Base-by-base conservation (phyloP, 2,797 vertebrate species). In the Lithobates pipiens region DNA sequence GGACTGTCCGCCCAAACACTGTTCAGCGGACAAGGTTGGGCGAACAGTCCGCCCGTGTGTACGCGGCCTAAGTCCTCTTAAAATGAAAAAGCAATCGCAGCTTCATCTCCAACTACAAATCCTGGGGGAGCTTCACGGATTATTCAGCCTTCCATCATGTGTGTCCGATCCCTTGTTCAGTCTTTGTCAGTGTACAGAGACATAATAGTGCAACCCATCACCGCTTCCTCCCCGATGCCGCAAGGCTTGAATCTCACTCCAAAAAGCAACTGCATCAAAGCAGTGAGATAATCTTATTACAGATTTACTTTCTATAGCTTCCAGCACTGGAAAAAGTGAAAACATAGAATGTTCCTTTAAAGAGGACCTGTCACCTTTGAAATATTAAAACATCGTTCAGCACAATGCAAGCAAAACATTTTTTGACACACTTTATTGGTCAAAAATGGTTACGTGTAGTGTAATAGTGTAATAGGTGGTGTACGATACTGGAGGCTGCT, bases 41-140 rank as follows among this genome's bases (percentile, higher is more conserved):
- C n/a, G n/a, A n/a, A n/a, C n/a, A n/a, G n/a, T n/a, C n/a, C n/a
- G n/a, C n/a, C n/a, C n/a, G n/a, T n/a, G n/a, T n/a, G n/a, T n/a
- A n/a, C n/a, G n/a, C n/a, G n/a, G n/a, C n/a, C n/a, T n/a, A 70
- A 68, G 81, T 34, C 39, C 63, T 76, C 29, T 68, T 69, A 76
- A 50, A 83, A 76, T 83, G 68, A 83, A 76, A 76, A 46, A 11
- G 5, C 21, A 83, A 76, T 68, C 72, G 34, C 39, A 76, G 36
- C 11, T 75, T 82, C 27, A 75, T 76, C 39, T 75, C 18, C 27
- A 32, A 44, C 44, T 39, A 68, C 42, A 68, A 54, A 36, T 68
- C 39, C 61, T 27, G 11, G 21, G 36, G 6, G 46, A 29, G 29
- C 34, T n/a, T 84, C 77, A 54, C 50, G 29, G n/a, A 69, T 70